Base-by-base conservation (phyloP, 2,797 vertebrate genomes). In the Etheostoma nigrum region DNA sequence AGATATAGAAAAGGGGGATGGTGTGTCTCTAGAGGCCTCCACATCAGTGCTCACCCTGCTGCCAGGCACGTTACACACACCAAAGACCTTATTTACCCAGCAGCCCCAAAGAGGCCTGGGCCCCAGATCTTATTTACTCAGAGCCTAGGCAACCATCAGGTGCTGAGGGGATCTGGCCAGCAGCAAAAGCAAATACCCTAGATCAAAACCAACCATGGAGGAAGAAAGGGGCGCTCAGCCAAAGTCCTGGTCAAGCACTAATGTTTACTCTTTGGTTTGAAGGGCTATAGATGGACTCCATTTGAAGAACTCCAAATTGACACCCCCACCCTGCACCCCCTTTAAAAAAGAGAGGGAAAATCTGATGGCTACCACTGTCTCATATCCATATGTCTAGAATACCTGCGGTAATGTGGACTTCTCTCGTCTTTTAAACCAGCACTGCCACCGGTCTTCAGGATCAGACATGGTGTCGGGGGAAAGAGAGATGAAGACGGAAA, bases 391-490 rank as follows among this genome's bases (percentile, higher is more conserved):
- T 79, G 78, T 89, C 86, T 80, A 54, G 78, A 90, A 65, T 87
- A 90, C 90, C 90, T 96, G 95, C 95, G 93, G 88, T 92, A 91
- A 92, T 87, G 87, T 86, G 88, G 89, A 94, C 93, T 95, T 95
- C 81, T 89, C 89, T 90, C 84, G 85, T 93, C 91, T 91, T 89
- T 91, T 90, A 90, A 93, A 95, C 86, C 96, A 86, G 91, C 67
- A 76, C 95, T 95, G 95, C 95, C 96, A 95, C 95, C 91, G 96
- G 96, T 97, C 97, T 97, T 95, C 96, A 96, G 90, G 96, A 97
- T 97, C 97, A 97, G 97, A 98, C 96, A 96, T 91, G 82, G 90
- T 92, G 93, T 93, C 91, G 86, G 80, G 87, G 89, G 91, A 84
- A 89, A 89, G 76, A 86, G 84, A 90, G 88, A 92, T 89, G 86